These are phyloP conservation scores for Aegotheles bennettii DNA, from an alignment of 2,113 vertebrate genomes.

Conservation along the genomic window DNA sequence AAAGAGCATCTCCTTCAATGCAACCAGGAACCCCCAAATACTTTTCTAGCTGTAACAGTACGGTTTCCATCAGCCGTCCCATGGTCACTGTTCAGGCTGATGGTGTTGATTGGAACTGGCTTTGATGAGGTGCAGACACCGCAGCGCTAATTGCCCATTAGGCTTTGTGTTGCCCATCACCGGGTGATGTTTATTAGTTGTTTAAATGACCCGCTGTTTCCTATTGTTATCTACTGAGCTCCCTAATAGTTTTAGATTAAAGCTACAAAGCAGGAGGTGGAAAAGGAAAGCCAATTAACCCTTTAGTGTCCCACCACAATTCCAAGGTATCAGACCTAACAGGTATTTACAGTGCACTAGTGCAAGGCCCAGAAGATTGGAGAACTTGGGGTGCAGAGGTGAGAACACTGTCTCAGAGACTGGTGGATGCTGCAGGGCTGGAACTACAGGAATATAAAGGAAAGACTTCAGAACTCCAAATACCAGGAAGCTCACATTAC, in stretches of 20 bases:
- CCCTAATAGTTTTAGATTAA: neutral
- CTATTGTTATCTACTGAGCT: neutral
- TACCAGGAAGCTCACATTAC: neutral
- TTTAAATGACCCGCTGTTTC: neutral
- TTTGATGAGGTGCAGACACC: neutral
- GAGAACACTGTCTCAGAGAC: neutral
- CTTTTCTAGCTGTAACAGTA: neutral
- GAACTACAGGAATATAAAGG: neutral
- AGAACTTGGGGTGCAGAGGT: neutral
- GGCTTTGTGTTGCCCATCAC: neutral
- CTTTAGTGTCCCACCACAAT: neutral
- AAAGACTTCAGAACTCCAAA: neutral
- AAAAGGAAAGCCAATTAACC: neutral
- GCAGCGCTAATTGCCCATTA: neutral
- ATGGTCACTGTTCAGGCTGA: neutral
- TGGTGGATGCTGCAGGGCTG: neutral
- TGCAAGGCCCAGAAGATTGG: neutral
- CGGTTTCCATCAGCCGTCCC: neutral
- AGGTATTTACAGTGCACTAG: neutral
- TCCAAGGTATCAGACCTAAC: no score
- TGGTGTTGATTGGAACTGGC: neutral
- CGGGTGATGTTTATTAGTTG: neutral
- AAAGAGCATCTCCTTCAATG: neutral
- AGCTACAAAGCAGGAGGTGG: neutral
- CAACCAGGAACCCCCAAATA: neutral